phyloP scores from a whole-genome alignment of 1,140 invertebrate species.

The Cherax destructor region DNA sequence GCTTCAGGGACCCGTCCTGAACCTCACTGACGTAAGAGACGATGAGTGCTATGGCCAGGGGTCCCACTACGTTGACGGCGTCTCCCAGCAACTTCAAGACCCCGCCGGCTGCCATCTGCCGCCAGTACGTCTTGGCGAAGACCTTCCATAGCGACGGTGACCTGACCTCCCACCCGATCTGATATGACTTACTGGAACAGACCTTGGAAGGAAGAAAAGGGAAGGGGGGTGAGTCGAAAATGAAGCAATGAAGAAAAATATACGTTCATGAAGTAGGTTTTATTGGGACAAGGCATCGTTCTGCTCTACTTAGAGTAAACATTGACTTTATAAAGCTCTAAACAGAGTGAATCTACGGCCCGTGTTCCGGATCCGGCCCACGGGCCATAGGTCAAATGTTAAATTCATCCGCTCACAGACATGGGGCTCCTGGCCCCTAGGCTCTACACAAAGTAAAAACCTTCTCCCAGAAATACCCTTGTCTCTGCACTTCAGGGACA shows the following conservation, averaged over 20 bases:
- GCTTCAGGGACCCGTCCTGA: slow-evolving; percentile 41
- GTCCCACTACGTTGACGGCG: slow-evolving; percentile 84
- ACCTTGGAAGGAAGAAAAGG: not conserved
- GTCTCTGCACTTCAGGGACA: too few relatives aligned
- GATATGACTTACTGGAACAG: slow-evolving; percentile 43
- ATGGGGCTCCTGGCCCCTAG: too few relatives aligned
- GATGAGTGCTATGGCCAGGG: slow-evolving; percentile 85
- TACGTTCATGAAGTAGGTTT: too few relatives aligned
- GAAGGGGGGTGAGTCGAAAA: not conserved
- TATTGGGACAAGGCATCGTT: too few relatives aligned
- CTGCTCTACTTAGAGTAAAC: too few relatives aligned
- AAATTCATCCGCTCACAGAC: too few relatives aligned
- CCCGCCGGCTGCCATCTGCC: slow-evolving; percentile 83
- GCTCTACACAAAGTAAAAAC: too few relatives aligned
- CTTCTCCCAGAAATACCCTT: too few relatives aligned
- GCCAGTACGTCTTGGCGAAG: slow-evolving; percentile 83
- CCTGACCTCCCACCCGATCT: slow-evolving; percentile 38
- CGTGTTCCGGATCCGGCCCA: too few relatives aligned
- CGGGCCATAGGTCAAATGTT: too few relatives aligned
- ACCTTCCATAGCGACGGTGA: slow-evolving; percentile 80
- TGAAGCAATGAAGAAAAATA: not conserved
- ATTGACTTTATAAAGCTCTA: too few relatives aligned
- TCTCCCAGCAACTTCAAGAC: slow-evolving; percentile 87
- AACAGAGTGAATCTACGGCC: too few relatives aligned
- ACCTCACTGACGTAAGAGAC: slow-evolving; percentile 81